Conservation (phyloP, 2,113 vertebrate genomes). For the Ifrita kowaldi region DNA sequence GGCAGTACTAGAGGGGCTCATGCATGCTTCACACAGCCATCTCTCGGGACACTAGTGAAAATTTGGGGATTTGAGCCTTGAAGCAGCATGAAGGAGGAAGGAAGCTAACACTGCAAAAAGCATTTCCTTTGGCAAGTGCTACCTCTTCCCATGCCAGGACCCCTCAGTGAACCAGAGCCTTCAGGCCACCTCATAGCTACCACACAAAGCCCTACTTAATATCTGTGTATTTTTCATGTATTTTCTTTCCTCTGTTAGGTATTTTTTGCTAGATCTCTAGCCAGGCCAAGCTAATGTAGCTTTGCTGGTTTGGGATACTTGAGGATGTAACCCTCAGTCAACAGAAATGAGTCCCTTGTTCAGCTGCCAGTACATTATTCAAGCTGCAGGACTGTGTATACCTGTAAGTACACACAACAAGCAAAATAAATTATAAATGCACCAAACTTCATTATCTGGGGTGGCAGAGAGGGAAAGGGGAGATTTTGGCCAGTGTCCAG, state of each 20-base stretch:
- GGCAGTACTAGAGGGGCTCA: not conserved
- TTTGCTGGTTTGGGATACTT: not conserved
- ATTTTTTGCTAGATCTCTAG: not conserved
- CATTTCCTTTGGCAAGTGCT: not conserved
- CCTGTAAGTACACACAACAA: not conserved
- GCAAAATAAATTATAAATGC: not conserved
- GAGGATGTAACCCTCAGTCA: not conserved
- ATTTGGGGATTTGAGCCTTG: not conserved
- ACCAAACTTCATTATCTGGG: not conserved
- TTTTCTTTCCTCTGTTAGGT: not conserved
- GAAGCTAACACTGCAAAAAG: not conserved
- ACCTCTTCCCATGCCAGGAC: not conserved
- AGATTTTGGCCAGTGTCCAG: not conserved
- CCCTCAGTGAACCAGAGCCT: not conserved
- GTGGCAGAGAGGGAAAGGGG: not conserved
- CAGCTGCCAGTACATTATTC: not conserved
- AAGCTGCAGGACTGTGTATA: not conserved
- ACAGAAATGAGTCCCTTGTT: not conserved
- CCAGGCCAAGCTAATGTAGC: not conserved
- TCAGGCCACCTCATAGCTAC: not conserved
- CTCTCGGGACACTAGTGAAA: not conserved
- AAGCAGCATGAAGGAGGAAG: not conserved
- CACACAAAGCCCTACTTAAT: not conserved
- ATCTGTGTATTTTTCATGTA: not conserved
- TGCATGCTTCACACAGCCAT: not conserved